phyloP scores from a whole-genome alignment of 2,797 vertebrate species.

The Notamacropus eugenii region DNA sequence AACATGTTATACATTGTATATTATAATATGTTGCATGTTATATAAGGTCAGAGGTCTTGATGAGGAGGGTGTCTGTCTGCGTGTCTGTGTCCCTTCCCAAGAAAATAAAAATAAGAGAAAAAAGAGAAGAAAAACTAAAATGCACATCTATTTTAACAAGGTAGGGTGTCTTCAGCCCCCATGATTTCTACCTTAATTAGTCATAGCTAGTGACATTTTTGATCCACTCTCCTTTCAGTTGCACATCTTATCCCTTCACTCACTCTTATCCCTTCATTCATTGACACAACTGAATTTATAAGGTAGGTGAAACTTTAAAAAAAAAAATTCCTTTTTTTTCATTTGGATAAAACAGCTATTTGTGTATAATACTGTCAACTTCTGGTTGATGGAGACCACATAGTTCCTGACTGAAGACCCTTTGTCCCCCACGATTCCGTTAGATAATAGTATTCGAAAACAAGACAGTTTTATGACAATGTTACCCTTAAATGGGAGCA shows the following conservation, averaged over 20 bases:
- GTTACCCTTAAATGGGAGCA: accelerated
- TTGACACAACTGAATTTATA: slow-evolving; percentile 9
- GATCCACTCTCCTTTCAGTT: background rate
- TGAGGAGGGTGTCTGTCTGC: background rate
- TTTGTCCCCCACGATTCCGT: too few species aligned
- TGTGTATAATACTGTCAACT: background rate
- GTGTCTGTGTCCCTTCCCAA: background rate
- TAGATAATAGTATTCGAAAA: too few species aligned
- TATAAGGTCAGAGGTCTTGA: background rate
- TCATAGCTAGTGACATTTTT: background rate
- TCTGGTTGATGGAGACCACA: background rate
- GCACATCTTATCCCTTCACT: background rate
- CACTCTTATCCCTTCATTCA: background rate
- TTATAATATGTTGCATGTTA: background rate
- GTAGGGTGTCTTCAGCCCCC: background rate
- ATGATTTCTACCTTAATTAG: background rate
- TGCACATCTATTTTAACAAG: background rate
- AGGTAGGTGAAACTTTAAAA: background rate
- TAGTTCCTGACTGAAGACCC: too few species aligned
- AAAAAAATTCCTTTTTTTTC: background rate
- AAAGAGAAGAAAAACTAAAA: background rate
- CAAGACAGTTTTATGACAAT: background rate
- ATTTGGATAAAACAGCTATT: slow-evolving; percentile 9
- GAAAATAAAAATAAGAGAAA: background rate
- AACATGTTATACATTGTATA: background rate